Evolutionary conservation across 2,797 vertebrate genomes (phyloP), one percentile per base, ranked within the genome.

Genomic region (Cynodonichthys magdalenae): DNA sequence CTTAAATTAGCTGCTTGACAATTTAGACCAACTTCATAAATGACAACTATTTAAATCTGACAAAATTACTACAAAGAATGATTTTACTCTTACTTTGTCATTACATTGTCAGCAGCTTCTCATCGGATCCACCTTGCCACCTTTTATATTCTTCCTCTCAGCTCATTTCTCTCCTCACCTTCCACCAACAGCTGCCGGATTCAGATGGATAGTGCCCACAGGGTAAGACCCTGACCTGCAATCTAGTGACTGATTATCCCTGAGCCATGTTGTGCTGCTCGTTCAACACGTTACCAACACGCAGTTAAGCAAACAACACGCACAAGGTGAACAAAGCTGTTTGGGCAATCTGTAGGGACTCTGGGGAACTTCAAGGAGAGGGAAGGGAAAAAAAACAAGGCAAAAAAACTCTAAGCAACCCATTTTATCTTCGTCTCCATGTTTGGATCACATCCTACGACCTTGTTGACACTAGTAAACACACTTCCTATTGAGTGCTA

Each of bases 181-280:
- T 81, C 77, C 74, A 31, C 75, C 68, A 85, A 85, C 89, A 90
- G 90, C 87, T 91, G 84, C 75, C 86, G 72, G 64, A 79, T 83
- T 89, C 84, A 91, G 91, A 91, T 89, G 87, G 89, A 91, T 88
- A 79, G 81, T 81, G 82, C 79, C 82, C 73, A 77, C 78, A 67
- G 86, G 67, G 78, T 78, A 67, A 72, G 86, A 88, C 85, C 86
- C 84, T 91, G 90, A 88, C 90, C 83, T 81, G 80, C 80, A 78
- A 78, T 82, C 81, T 74, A 71, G 80, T 92, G 91, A 92, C 82
- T 91, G 88, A 93, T 92, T 87, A 91, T 85, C 78, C 73, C 74
- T n/a, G 29, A 71, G 81, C 73, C 87, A 84, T 74, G 73, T 83
- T 75, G 71, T 75, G 74, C 67, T 76, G 74, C 66, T 82, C 68